A percentile compares a stretch with the other conserved stretches of the same genome.
Conservation (phyloP, 2,113 vertebrate species). For the Spea bombifrons region DNA sequence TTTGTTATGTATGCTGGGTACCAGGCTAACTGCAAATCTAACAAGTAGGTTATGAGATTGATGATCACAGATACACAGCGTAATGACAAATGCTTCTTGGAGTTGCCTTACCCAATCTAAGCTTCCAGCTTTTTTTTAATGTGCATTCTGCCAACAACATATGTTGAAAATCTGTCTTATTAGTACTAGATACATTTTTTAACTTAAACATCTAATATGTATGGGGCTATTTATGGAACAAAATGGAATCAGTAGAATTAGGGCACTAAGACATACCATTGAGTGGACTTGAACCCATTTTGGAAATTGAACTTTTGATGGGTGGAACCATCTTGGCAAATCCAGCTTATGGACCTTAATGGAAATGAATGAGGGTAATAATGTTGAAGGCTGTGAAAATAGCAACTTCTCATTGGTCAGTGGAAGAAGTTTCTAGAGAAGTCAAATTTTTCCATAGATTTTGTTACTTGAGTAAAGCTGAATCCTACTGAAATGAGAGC, state of each 20-base stretch:
- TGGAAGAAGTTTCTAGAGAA: not conserved
- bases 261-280: not conserved
- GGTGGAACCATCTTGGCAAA: not conserved
- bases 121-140: conserved; percentile 17
- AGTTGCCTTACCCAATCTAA: conserved; percentile 17
- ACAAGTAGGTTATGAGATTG: conserved; percentile 43
- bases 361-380: not conserved
- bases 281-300: too few species aligned
- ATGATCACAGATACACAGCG: conserved; percentile 39
- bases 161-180: conserved; percentile 33
- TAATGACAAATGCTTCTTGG: conserved; percentile 38
- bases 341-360: not conserved
- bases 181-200: conserved; percentile 21
- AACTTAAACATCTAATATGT: conserved; percentile 6
- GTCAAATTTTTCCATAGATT: not conserved
- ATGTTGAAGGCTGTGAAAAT: not conserved
- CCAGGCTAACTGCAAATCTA: conserved; percentile 40
- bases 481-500: too few species aligned
- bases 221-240: conserved; percentile 5
- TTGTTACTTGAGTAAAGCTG: too few species aligned
- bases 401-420: not conserved
- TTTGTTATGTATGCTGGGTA: conserved; percentile 44
- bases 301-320: not conserved
- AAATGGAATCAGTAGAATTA: not conserved
- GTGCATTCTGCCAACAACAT: conserved; percentile 15